These are phyloP conservation scores for Pluvialis apricaria DNA, from an alignment of 2,113 vertebrate species.

Conservation along the genomic window DNA sequence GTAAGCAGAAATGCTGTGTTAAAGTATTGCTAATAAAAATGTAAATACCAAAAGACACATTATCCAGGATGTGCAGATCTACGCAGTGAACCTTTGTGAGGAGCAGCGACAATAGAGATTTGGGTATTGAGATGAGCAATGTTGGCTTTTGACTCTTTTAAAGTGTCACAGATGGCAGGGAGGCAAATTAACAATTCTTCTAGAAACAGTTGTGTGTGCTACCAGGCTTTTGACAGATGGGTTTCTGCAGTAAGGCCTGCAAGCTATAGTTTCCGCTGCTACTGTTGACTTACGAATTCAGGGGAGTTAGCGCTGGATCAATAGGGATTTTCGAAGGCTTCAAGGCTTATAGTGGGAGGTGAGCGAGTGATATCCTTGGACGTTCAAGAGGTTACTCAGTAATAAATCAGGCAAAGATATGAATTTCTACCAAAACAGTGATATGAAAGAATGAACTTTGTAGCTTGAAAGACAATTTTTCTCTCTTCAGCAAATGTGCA, in stretches of 20 bases:
- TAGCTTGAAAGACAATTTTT: neutral
- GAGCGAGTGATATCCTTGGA: neutral
- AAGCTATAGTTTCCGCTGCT: neutral
- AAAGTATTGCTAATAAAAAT: neutral
- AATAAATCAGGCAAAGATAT: neutral
- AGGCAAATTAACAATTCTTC: constrained; percentile 1
- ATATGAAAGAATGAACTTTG: neutral
- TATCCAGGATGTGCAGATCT: neutral
- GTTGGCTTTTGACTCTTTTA: neutral
- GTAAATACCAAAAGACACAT: neutral
- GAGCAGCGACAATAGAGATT: neutral
- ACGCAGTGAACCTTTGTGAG: neutral
- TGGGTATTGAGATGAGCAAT: neutral
- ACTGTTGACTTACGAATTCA: constrained; percentile 25
- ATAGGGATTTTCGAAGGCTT: neutral
- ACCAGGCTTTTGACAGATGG: neutral
- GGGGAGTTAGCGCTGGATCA: neutral
- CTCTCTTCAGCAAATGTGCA: neutral
- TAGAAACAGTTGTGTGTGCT: neutral
- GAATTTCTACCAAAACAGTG: neutral
- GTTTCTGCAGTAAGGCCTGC: neutral
- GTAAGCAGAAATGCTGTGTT: neutral
- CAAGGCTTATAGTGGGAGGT: neutral
- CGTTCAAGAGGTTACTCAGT: neutral
- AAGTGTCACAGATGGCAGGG: neutral